Base-by-base conservation (phyloP, 1,140 invertebrate species). In the Drosophila chauvacae region DNA sequence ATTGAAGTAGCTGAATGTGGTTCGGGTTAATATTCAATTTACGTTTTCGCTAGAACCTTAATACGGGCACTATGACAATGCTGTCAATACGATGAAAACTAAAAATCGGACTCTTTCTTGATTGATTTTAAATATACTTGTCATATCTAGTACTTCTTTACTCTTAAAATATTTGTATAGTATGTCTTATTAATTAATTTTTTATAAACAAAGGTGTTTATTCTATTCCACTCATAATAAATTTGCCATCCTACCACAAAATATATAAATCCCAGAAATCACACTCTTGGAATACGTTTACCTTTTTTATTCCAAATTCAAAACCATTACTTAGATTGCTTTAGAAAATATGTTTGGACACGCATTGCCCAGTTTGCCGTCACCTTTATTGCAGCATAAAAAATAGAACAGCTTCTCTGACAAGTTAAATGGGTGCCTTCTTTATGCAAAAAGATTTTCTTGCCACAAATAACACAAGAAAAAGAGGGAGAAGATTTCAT, bases 391-490 rank as follows among this genome's bases (percentile, higher is more conserved):
- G n/a, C 26, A 7, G 26, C 20, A 23, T 9, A 42, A 26, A 13
- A 30, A 23, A 69, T 28, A 11, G n/a, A 55, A 45, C 62, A 55
- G 47, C 53, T 26, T 33, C 14, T 42, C 37, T 45, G 66, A 44
- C 39, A 45, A 45, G 47, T 45, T 35, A 70, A 65, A 65, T 65
- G 30, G 62, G 44, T 18, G 41, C 30, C 51, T 41, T 30, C 33
- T 37, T 68, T 70, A 68, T 70, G 66, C 66, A 68, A 68, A 68
- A 45, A 20, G 39, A 53, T 45, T 66, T 55, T 26, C 23, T 45
- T 26, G 13, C 11, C 7, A 23, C 16, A 42, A 64, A 64, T 60
- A 42, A 30, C 39, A 20, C 20, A 20, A 20, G 1, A 23, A 33
- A 23, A 28, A 59, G n/a, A 20, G 7, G 23, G 23, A 7, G n/a